These are phyloP conservation scores for Pteruthius melanotis DNA, from an alignment of 2,113 vertebrate species.

Conservation along the genomic window DNA sequence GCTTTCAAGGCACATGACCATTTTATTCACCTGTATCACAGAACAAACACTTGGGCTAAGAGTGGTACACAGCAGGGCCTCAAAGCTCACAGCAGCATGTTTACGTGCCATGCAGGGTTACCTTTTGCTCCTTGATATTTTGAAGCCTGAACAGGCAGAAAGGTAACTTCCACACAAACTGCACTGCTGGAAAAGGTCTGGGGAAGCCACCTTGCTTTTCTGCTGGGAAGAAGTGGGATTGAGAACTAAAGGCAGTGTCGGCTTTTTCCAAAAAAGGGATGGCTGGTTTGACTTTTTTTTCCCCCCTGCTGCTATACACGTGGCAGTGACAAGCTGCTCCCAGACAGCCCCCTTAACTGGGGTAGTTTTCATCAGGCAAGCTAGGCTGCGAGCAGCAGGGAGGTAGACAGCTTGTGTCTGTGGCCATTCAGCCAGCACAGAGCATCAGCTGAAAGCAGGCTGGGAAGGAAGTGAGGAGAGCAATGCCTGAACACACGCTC, in stretches of 20 bases:
- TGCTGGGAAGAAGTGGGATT: neutral
- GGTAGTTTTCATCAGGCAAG: constrained; percentile 9
- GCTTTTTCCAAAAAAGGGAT: constrained; percentile 45
- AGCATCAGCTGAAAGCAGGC: constrained; percentile 39
- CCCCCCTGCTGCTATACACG: neutral
- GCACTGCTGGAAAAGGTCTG: neutral
- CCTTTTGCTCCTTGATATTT: neutral
- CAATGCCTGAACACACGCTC: neutral
- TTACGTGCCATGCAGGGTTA: rapidly evolving
- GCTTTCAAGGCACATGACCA: neutral
- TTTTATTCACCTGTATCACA: neutral
- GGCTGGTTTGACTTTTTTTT: neutral
- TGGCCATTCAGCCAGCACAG: constrained; percentile 34
- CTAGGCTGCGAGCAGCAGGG: neutral
- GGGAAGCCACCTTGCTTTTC: neutral
- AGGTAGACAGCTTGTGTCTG: constrained; percentile 37
- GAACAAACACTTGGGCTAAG: neutral
- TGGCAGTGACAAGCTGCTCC: neutral
- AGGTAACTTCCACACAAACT: neutral
- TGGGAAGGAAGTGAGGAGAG: neutral
- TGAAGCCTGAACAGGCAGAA: neutral
- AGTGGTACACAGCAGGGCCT: rapidly evolving
- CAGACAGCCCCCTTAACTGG: neutral
- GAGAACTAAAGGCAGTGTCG: neutral
- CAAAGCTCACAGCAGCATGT: neutral